Percentiles rank a stretch among this genome's conserved stretches.
Evolutionary conservation across 2,888 invertebrate genomes (phyloP).

Genomic region (Cyrtodaria siliqua): DNA sequence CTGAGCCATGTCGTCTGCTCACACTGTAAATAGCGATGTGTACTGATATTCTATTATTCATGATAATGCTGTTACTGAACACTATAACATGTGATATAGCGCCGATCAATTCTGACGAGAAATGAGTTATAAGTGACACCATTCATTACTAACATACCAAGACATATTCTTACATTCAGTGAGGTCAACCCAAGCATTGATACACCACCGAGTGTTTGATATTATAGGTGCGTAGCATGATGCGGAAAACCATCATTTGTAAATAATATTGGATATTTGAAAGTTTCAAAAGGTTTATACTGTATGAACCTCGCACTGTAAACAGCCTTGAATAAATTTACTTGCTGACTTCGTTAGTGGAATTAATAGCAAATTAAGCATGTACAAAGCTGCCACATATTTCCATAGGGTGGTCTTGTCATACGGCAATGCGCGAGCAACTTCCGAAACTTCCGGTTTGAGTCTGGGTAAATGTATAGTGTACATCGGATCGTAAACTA

Average conservation of each 20-base stretch:
- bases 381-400: background rate
- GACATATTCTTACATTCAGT: conserved; percentile 21
- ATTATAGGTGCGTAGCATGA: conserved; percentile 3
- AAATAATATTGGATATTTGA: conserved; percentile 10
- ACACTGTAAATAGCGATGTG: too few species aligned
- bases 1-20: too few species aligned
- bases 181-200: conserved; percentile 1
- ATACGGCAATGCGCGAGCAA: too few species aligned
- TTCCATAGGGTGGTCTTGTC: conserved; percentile 20
- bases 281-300: conserved; percentile 4
- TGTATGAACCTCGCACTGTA: conserved; percentile 14
- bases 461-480: too few species aligned
- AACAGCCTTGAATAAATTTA: conserved; percentile 57
- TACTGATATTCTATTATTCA: too few species aligned
- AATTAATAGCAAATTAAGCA: too few species aligned
- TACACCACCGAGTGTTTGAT: background rate
- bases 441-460: too few species aligned
- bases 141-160: conserved; percentile 23
- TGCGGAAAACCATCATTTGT: conserved; percentile 21
- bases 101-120: too few species aligned
- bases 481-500: too few species aligned
- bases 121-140: too few species aligned
- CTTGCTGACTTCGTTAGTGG: conserved; percentile 31
- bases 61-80: too few species aligned
- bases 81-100: too few species aligned